phyloP scores from a whole-genome alignment of 2,797 vertebrate species.

The Huso huso region DNA sequence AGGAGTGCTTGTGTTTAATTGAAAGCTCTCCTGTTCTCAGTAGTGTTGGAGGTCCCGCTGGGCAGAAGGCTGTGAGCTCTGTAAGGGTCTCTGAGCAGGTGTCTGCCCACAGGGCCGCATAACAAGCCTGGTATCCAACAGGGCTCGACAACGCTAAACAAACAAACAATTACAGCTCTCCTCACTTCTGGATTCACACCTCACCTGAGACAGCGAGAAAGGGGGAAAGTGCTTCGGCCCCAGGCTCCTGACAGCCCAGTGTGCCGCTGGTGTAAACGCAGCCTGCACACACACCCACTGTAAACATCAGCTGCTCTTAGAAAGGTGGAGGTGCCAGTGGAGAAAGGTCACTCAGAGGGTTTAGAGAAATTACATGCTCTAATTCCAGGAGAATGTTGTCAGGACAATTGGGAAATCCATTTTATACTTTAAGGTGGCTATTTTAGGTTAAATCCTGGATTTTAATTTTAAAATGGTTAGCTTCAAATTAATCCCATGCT shows the following conservation, averaged over 20 bases:
- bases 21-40: neutral
- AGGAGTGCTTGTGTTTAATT: neutral
- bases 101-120: conserved; percentile 25
- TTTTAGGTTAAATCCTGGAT: no score
- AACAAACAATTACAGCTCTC: conserved; percentile 43
- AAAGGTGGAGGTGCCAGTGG: neutral
- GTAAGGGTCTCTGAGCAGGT: conserved; percentile 14
- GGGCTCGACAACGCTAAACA: conserved; percentile 33
- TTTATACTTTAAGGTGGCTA: no score
- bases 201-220: conserved; percentile 37
- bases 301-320: neutral
- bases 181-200: conserved; percentile 28
- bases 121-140: conserved; percentile 27
- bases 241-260: neutral
- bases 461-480: no score
- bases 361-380: no score
- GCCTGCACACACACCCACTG: neutral
- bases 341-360: no score
- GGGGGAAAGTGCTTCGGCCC: conserved; percentile 10
- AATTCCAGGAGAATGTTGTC: no score
- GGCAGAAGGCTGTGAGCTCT: conserved; percentile 3
- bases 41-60: conserved; percentile 4
- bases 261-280: neutral
- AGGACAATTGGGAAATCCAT: no score
- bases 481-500: no score